Percentiles rank a stretch among this genome's conserved stretches.
Conservation (phyloP, 2,113 vertebrate species). For the Chaetops frenatus region DNA sequence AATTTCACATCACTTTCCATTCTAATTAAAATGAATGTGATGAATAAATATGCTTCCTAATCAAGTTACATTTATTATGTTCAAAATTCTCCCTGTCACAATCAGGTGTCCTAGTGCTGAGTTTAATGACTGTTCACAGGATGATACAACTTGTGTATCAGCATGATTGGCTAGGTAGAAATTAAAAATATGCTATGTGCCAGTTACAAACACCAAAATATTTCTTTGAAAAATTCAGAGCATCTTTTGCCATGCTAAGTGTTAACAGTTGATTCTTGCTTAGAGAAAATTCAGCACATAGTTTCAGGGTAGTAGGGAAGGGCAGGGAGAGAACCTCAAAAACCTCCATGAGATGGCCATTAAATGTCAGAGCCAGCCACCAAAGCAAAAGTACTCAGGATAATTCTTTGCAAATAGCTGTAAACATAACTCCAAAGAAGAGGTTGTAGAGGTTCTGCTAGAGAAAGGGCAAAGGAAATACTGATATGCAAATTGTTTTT, state of each 20-base stretch:
- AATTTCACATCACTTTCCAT: neutral
- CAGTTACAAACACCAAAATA: neutral
- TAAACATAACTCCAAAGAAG: neutral
- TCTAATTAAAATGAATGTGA: constrained; percentile 4
- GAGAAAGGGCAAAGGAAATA: neutral
- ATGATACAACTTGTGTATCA: neutral
- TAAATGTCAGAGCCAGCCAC: neutral
- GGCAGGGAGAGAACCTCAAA: neutral
- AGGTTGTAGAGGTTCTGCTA: neutral
- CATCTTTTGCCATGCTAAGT: neutral
- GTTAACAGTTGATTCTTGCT: neutral
- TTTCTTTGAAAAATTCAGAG: neutral
- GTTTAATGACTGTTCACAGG: neutral
- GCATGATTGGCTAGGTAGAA: neutral
- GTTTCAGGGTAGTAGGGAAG: neutral
- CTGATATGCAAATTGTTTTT: neutral
- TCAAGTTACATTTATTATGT: neutral
- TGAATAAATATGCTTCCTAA: neutral
- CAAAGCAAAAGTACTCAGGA: neutral
- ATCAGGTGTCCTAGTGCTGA: neutral
- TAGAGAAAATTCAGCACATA: neutral
- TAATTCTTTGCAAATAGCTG: neutral
- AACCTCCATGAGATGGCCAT: too few species aligned
- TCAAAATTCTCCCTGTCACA: neutral
- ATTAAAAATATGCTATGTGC: neutral